Evolutionary conservation across 2,888 invertebrate species (phyloP).

Genomic region (Cyclophora albipunctata): DNA sequence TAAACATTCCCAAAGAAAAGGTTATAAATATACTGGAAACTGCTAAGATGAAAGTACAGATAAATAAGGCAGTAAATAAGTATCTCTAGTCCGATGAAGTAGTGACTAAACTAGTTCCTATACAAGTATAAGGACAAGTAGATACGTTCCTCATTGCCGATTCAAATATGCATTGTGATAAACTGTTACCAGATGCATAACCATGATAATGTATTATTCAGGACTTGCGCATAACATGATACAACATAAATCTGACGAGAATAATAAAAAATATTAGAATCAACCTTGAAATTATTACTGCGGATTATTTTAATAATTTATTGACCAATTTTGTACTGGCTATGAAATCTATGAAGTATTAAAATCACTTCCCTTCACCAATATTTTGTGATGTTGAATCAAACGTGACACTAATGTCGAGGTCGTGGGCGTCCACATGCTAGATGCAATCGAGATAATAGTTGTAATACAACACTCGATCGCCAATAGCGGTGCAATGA

Average conservation of each 20-base stretch:
- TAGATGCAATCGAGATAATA: conserved; percentile 46
- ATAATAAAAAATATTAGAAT: conserved; percentile 8
- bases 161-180: conserved; percentile 35
- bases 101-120: conserved; percentile 18
- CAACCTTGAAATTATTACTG: no score
- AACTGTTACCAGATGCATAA: conserved; percentile 28
- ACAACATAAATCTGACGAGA: conserved; percentile 16
- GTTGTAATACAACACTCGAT: conserved; percentile 43
- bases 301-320: no score
- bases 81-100: conserved; percentile 14
- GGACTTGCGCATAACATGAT: conserved; percentile 14
- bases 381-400: conserved; percentile 23
- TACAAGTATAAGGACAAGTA: conserved; percentile 15
- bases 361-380: conserved; percentile 3
- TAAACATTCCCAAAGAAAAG: no score
- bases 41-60: background rate
- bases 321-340: no score
- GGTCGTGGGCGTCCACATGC: conserved; percentile 37
- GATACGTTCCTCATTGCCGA: conserved; percentile 27
- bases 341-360: background rate
- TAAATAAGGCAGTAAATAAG: background rate
- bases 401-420: conserved; percentile 16
- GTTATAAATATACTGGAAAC: background rate
- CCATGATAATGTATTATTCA: conserved; percentile 23
- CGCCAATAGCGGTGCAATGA: conserved; percentile 27